Evolutionary conservation across 1,140 invertebrate species (phyloP).

Genomic region (Melitaea cinxia): DNA sequence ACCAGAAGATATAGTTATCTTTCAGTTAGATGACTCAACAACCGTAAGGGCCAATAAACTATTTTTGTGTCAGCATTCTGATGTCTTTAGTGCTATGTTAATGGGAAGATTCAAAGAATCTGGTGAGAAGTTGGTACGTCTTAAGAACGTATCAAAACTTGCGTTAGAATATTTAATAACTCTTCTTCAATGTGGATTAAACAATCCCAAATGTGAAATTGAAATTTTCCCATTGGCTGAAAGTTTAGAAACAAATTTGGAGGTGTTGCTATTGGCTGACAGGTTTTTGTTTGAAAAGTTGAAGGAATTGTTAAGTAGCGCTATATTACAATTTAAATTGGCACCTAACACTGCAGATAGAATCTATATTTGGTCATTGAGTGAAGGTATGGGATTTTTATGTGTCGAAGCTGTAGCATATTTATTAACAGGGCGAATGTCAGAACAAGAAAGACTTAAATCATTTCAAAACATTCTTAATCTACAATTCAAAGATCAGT

Average conservation of each 20-base stretch:
- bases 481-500: constrained; percentile 74
- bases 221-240: constrained; percentile 72
- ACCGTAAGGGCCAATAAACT: constrained; percentile 83
- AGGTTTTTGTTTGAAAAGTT: constrained; percentile 84
- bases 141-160: constrained; percentile 82
- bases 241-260: constrained; percentile 83
- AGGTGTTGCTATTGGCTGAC: constrained; percentile 85
- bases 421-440: constrained; percentile 77
- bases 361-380: constrained; percentile 83
- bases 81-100: constrained; percentile 85
- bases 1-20: constrained; percentile 80
- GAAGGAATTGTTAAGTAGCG: constrained; percentile 79
- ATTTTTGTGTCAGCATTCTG: constrained; percentile 84
- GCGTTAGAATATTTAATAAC: constrained; percentile 82
- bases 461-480: constrained; percentile 68
- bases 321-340: constrained; percentile 80
- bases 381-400: constrained; percentile 82
- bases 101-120: constrained; percentile 86
- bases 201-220: constrained; percentile 65
- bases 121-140: constrained; percentile 79
- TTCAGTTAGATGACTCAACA: constrained; percentile 85
- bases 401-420: constrained; percentile 82
- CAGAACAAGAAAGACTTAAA: constrained; percentile 61
- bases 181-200: constrained; percentile 78
- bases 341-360: constrained; percentile 72